Base-by-base conservation (phyloP, 2,797 vertebrate genomes). In the Sarcophilus harrisii region DNA sequence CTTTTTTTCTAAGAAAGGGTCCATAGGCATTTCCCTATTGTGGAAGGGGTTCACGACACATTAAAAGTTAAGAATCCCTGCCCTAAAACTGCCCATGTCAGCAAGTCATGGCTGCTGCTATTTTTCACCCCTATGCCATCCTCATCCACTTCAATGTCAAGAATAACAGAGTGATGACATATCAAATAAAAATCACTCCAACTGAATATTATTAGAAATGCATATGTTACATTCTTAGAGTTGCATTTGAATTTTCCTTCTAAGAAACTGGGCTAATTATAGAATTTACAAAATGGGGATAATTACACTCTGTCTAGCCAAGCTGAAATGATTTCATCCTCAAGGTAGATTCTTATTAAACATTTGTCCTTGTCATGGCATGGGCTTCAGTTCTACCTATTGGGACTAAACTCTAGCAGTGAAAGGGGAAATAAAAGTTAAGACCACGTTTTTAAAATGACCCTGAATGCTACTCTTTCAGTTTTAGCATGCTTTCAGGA, bases 381-480 rank as follows among this genome's bases (percentile, higher is more conserved):
- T 32, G 1, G 49, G 55, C 55, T 90, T 90, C 90, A 8, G 13
- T 54, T 57, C 13, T 29, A 57, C 90, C 73, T 49, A 49, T 87
- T 90, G 28, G 5, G 90, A 90, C 13, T 55, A 32, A 55, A 14
- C 5, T 21, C 28, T 16, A 58, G 21, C 49, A 58, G 90, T 27
- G 30, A 91, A 96, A 95, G 49, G 45, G 59, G 81, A 95, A 94
- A 52, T 21, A 62, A 92, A 93, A 92, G 9, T 92, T 91, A 66
- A 92, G 49, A 91, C 89, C 57, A 57, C 92, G 1, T 30, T 91
- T 92, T 38, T 87, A 57, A 94, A 32, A 73, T 2, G 81, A 87
- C 81, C 29, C 1, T 24, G 32, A 6, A 4, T 57, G 10, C 91
- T 90, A 3, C 10, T n/a, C 57, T 96, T 95, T 87, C 90, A 73